phyloP scores from a whole-genome alignment of 2,888 invertebrate species.

The Clivina fossor region DNA sequence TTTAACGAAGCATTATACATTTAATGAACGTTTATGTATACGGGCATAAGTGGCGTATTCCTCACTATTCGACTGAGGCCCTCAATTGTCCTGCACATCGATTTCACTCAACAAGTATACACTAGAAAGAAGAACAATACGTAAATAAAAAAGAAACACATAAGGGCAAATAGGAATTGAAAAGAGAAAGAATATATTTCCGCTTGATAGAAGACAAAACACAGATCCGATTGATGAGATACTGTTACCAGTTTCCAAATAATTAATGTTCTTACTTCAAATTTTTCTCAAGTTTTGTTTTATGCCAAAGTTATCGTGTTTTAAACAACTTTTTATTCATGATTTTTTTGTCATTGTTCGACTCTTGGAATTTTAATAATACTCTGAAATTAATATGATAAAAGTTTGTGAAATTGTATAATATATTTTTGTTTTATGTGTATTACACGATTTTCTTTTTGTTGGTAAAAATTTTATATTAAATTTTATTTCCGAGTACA shows the following conservation, averaged over 20 bases:
- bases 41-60: no score
- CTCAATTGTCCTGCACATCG: conserved; percentile 29
- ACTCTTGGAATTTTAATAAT: no score
- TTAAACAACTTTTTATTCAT: conserved; percentile 27
- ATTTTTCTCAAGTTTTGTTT: conserved; percentile 26
- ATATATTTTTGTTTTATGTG: no score
- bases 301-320: conserved; percentile 26
- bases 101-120: conserved; percentile 29
- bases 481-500: no score
- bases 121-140: neutral
- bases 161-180: neutral
- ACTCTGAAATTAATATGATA: no score
- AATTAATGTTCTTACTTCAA: conserved; percentile 34
- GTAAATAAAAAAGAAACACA: neutral
- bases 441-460: no score
- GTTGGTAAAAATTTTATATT: no score
- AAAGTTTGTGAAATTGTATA: no score
- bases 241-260: conserved; percentile 32
- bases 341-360: no score
- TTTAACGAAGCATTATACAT: no score
- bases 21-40: no score
- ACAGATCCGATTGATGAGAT: conserved; percentile 32
- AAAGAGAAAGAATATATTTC: neutral
- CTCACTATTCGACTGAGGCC: no score
- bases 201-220: conserved; percentile 20